Base-by-base conservation (phyloP, 2,888 invertebrate species). In the Polylopha cassiicola region DNA sequence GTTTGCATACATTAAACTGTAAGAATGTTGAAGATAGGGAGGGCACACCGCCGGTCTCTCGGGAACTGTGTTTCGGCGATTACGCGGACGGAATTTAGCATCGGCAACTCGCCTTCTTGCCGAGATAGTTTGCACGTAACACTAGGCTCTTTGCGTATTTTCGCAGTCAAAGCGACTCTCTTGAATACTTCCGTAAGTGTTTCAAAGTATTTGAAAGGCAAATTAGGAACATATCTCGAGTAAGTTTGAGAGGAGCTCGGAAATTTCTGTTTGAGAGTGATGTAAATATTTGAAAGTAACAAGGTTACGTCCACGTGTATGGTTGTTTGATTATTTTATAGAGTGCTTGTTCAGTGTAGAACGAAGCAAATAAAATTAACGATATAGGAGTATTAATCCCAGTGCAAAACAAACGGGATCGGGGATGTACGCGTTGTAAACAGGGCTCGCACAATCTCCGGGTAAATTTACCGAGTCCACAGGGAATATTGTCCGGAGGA, bases 1-100 rank as follows among this genome's bases (percentile, higher is more conserved):
- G 84, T 85, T 85, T 85, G 84, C 85, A 85, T 85, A 85, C 77
- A 84, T 85, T 84, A 84, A 85, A 84, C 74, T 80, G 71, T 81
- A 81, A 82, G 85, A 84, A 84, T 84, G 84, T 82, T 65, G 67
- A 59, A 82, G 81, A 84, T 80, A 80, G 76, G 73, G 77, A 71
- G 75, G 71, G 77, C 73, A 72, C 70, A 59, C 68, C 59, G 55
- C 65, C 65, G 68, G 66, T 73, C 79, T 65, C 75, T 47, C 34
- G 71, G 74, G 82, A 65, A 69, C 66, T 65, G 71, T 82, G 81
- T 84, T 84, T 82, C 67, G 81, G 75, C 82, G 81, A 85, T 85
- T 84, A 84, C 84, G 80, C 78, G 82, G 69, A 66, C 71, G 73
- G 80, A 82, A 84, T 85, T 82, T 75, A 72, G 71, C 65, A 67